Evolutionary conservation across 2,888 invertebrate species (phyloP).

Genomic region (Cactoblastis cactorum): DNA sequence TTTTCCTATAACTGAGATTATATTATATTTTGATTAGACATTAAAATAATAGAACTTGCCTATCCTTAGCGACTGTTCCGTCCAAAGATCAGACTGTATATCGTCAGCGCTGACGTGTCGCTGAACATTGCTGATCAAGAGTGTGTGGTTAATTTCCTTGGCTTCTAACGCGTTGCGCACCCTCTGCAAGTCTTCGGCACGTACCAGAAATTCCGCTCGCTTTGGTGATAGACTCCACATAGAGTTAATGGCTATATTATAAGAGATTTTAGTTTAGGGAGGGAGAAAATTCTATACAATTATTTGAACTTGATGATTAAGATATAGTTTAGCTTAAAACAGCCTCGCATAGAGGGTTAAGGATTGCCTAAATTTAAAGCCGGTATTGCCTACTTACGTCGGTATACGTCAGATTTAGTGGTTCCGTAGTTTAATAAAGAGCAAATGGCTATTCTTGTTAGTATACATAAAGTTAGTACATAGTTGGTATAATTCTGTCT

Average conservation of each 20-base stretch:
- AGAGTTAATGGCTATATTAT: conserved; percentile 29
- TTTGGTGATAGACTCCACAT: conserved; percentile 34
- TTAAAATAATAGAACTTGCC: conserved; percentile 29
- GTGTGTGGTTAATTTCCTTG: conserved; percentile 28
- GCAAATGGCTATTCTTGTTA: too few relatives aligned
- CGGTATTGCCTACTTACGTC: too few relatives aligned
- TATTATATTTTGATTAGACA: not conserved
- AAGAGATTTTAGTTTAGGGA: not conserved
- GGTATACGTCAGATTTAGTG: too few relatives aligned
- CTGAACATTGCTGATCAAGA: conserved; percentile 38
- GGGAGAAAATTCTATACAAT: too few relatives aligned
- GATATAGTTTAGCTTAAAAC: too few relatives aligned
- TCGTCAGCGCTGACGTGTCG: conserved; percentile 26
- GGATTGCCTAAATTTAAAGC: too few relatives aligned
- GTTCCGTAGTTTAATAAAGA: too few relatives aligned
- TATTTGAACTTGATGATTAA: too few relatives aligned
- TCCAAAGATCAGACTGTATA: conserved; percentile 25
- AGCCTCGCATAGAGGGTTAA: too few relatives aligned
- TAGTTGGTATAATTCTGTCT: too few relatives aligned
- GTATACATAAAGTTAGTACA: too few relatives aligned
- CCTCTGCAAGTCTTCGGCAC: conserved; percentile 23
- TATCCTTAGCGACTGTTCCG: conserved; percentile 29
- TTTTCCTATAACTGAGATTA: too few relatives aligned
- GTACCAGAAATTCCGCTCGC: conserved; percentile 36
- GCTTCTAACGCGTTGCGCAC: conserved; percentile 27